Conservation (phyloP, 2,113 vertebrate species). For the Poeciliopsis retropinna region DNA sequence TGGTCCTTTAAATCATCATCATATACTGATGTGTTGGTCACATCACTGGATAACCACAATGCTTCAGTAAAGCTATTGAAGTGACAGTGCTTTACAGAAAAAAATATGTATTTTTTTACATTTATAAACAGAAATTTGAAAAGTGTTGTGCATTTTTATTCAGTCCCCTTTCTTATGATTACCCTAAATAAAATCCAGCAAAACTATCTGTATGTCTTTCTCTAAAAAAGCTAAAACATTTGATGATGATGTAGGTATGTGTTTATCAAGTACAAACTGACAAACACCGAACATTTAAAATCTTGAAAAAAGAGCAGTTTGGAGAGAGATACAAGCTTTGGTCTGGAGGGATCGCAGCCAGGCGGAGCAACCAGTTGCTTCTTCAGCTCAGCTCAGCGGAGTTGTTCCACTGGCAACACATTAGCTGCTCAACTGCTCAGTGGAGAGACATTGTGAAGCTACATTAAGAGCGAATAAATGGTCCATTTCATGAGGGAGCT, state of each 20-base stretch:
- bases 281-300: background rate
- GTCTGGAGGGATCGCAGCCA: background rate
- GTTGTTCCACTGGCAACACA: background rate
- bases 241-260: background rate
- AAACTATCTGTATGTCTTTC: no score
- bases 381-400: background rate
- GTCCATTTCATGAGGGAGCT: slow-evolving; percentile 10
- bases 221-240: no score
- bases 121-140: no score
- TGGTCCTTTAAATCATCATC: no score
- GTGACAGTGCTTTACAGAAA: no score
- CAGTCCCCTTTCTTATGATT: no score
- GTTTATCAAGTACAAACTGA: background rate
- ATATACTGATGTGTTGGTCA: no score
- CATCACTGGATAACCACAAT: no score
- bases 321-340: background rate
- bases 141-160: no score
- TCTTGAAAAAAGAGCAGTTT: background rate
- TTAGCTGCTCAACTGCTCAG: slow-evolving; percentile 24
- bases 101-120: no score
- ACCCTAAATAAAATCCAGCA: no score
- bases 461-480: slow-evolving; percentile 2
- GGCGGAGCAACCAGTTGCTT: background rate
- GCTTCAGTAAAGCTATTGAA: no score
- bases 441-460: background rate